Base-by-base conservation (phyloP, 2,113 vertebrate genomes). In the Triplophysa dalaica region DNA sequence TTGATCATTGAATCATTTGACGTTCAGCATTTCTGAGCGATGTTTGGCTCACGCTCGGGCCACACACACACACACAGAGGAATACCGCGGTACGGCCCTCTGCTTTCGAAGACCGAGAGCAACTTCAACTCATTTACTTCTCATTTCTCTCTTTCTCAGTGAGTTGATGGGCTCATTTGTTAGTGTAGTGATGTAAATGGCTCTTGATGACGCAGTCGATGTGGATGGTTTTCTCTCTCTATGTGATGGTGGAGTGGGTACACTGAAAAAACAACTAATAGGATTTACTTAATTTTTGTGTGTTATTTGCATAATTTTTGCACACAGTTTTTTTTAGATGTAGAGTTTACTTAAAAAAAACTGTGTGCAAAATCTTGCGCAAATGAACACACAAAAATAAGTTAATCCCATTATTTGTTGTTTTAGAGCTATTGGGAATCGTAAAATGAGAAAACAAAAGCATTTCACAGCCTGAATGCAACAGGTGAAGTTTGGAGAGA, bases 51-150 rank as follows among this genome's bases (percentile, higher is more conserved):
- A 65, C 74, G 50, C 29, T 10, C 66, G 67, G 82, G 82, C 82
- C 78, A 84, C 82, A 84, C 82, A 64, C 76, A 83, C 82, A 84
- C 78, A 83, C 78, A 63, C 70, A 21, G 58, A 56, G 52, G 19
- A 58, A 21, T 38, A 83, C 21, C 26, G 12, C 76, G 29, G 52
- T 65, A 69, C 56, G 16, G 41, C 62, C 60, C 43, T 45, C 9
- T 14, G 48, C 4, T 81, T 48, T 41, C 11, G 26, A 3, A 64
- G 48, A 70, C 52, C 12, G 48, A 83, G 67, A 12, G 19, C 26
- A 76, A 60, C 22, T 50, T 45, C 38, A 58, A 66, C 66, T 80
- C 67, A 60, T 76, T 50, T 45, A 19, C 1, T 64, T n/a, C 50
- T 66, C 61, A 6, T 67, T 29, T 54, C 64, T 70, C 33, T 70